Evolutionary conservation across 2,113 vertebrate genomes (phyloP), one percentile per base, ranked within the genome.

Genomic region (Cyphomyrus discorhynchus): DNA sequence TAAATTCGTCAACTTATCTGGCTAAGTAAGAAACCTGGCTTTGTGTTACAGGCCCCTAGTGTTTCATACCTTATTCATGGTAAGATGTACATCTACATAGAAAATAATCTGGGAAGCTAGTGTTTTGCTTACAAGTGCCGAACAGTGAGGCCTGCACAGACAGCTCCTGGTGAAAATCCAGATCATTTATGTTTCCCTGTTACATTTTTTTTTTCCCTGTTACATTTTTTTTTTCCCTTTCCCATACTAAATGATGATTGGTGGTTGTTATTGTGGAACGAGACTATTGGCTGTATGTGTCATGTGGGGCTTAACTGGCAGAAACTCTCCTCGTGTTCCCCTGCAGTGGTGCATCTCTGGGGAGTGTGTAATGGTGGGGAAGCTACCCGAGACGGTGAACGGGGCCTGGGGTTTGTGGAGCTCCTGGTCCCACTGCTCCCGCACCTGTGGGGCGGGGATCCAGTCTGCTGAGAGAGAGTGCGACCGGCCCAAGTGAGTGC

Each of bases 281-380:
- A 83, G 19, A 46, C 42, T 45, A 17, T 46, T 84, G 45, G 82
- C 45, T 84, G 82, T 84, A 46, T n/a, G 5, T 45, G 77, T 82
- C 15, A 82, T 45, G 35, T 42, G 77, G 17, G 8, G 39, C 31
- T 82, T 39, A 82, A 42, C 35, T 45, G 77, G 77, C 42, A 45
- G 31, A 45, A 21, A 45, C 45, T 24, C 45, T 13, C 82, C 82
- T 7, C 21, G 1, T 58, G n/a, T 62, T 4, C 39, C 31, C 87
- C 39, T 66, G 17, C 92, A 99, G 98, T 99, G 98, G 98, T 99
- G 98, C 90, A 98, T 99, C 95, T 97, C 97, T 13, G 98, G 98
- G 88, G 97, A 99, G 92, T 99, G 98, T 92, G 98, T 99, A 91
- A 96, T 96, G 2, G 98, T 99, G 87, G 98, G 98, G 82, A 98